phyloP scores from a whole-genome alignment of 2,113 vertebrate species.

The Crotophaga sulcirostris region DNA sequence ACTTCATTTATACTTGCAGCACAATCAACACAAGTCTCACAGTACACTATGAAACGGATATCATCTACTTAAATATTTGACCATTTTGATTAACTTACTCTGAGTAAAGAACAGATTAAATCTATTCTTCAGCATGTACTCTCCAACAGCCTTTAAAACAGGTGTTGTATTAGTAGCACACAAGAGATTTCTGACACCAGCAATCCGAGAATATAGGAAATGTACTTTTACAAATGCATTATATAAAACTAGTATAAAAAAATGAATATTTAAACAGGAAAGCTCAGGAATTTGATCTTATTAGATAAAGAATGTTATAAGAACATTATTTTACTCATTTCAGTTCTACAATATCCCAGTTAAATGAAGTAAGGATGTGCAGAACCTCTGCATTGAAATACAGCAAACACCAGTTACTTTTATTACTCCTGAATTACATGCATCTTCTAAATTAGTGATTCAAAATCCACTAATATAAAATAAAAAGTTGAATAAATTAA shows the following conservation, averaged over 20 bases:
- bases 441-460: not conserved
- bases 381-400: not conserved
- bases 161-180: not conserved
- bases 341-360: not conserved
- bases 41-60: not conserved
- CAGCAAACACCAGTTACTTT: not conserved
- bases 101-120: not conserved
- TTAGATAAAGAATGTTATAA: not conserved
- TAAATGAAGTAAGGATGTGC: not conserved
- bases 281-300: not conserved
- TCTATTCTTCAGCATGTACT: not conserved
- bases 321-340: not conserved
- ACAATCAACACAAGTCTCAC: not conserved
- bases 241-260: not conserved
- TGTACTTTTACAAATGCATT: not conserved
- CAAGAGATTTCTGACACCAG: not conserved
- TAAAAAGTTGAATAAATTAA: not conserved
- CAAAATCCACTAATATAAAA: not conserved
- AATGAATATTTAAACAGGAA: not conserved
- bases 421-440: not conserved
- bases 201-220: not conserved
- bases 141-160: not conserved
- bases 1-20: not conserved
- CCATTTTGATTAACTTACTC: not conserved
- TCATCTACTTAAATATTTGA: not conserved